Evolutionary conservation across 2,888 invertebrate genomes (phyloP).

Genomic region (Heliconius ismenius): DNA sequence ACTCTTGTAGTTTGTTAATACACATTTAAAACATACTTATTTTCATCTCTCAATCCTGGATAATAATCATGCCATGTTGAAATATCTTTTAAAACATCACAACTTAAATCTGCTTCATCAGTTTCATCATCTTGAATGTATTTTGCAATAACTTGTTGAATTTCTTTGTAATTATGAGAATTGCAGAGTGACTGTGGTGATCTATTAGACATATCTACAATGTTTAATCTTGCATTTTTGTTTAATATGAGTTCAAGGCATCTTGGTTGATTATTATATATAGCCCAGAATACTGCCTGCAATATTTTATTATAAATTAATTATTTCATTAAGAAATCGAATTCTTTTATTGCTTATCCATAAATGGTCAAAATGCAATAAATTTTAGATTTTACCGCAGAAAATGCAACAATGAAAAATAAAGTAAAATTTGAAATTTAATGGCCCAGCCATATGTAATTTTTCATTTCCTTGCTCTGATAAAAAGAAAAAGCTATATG

Average conservation of each 20-base stretch:
- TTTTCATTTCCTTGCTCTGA: neutral
- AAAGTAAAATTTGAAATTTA: neutral
- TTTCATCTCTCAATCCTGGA: slow-evolving; percentile 64
- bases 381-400: neutral
- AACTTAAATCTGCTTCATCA: slow-evolving; percentile 41
- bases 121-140: slow-evolving; percentile 55
- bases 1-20: neutral
- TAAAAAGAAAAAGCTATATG: neutral
- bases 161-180: slow-evolving; percentile 74
- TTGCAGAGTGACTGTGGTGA: slow-evolving; percentile 80
- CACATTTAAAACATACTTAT: slow-evolving; percentile 56
- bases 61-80: slow-evolving; percentile 78
- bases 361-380: neutral
- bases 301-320: slow-evolving; percentile 43
- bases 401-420: neutral
- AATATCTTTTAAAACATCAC: slow-evolving; percentile 45
- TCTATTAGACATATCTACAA: slow-evolving; percentile 76
- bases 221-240: slow-evolving; percentile 73
- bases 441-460: accelerated
- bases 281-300: slow-evolving; percentile 85
- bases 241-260: slow-evolving; percentile 79
- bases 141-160: slow-evolving; percentile 70
- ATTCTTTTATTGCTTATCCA: neutral
- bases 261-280: slow-evolving; percentile 78
- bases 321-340: neutral